A percentile compares a stretch with the other conserved stretches of the same genome.
These are phyloP conservation scores for Phyllostomus hastatus DNA, from an alignment of 2,113 vertebrate species.

Conservation along the genomic window DNA sequence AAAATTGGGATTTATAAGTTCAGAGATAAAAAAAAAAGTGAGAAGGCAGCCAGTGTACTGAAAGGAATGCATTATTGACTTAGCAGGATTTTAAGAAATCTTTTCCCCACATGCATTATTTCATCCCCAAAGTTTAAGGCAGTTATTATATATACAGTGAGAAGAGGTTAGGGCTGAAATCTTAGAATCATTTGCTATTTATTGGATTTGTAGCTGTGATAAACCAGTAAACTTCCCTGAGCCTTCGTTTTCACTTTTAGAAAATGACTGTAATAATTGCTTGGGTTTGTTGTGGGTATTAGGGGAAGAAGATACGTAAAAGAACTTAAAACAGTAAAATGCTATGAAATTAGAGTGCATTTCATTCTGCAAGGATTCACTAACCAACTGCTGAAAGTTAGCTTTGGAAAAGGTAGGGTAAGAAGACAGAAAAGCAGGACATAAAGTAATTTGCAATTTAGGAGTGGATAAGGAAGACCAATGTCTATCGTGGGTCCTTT, in stretches of 20 bases:
- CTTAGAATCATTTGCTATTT: not conserved
- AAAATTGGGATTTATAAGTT: not conserved
- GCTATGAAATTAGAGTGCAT: not conserved
- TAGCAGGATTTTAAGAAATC: not conserved
- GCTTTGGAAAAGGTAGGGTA: not conserved
- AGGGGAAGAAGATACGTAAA: not conserved
- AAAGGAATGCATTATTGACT: not conserved
- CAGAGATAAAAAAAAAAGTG: not conserved
- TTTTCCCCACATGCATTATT: not conserved
- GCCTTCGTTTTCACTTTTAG: not conserved
- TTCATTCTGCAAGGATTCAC: not conserved
- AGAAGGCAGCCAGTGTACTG: not conserved
- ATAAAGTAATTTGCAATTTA: not conserved
- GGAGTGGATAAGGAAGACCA: not conserved
- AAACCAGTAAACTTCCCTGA: not conserved
- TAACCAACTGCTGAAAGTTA: not conserved
- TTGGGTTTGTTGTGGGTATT: not conserved
- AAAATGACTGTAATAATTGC: not conserved
- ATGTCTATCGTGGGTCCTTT: not conserved
- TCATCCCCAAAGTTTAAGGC: not conserved
- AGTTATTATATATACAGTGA: not conserved
- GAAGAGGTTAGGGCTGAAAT: not conserved
- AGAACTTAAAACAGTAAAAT: not conserved
- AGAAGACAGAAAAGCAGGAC: not conserved
- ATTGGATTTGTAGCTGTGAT: not conserved